Evolutionary conservation across 2,888 invertebrate species (phyloP), one percentile per base, ranked within the genome.

Genomic region (Lasioglossum malachurum): DNA sequence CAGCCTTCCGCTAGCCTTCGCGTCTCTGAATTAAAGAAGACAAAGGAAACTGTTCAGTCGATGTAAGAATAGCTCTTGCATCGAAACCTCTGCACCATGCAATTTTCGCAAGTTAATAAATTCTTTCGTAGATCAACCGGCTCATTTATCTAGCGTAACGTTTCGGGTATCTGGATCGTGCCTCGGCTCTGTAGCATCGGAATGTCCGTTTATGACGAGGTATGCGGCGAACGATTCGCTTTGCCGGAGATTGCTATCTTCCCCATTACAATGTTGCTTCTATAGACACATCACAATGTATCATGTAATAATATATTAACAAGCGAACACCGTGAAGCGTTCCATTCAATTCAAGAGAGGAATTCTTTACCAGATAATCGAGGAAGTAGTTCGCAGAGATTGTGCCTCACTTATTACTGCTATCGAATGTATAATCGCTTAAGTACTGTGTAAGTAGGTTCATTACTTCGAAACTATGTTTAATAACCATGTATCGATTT

Each of bases 221-320:
- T 69, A 69, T 35, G 38, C 35, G 23, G 35, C 35, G 23, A 69
- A 14, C 69, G 69, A 69, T 69, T 69, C 69, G 10, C 69, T 69
- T 69, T 69, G 23, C 35, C 69, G 38, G 35, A 38, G 35, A 69
- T 38, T 23, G 69, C 38, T 35, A 69, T 69, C 35, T 35, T 31
- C 19, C 10, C 38, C 69, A 69, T 38, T 69, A 69, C 69, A 69
- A 38, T 69, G 69, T 69, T 69, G 35, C 23, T 38, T 69, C 38
- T 23, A 23, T 4, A 19, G 69, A 38, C 35, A 38, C 23, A 23
- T 38, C 69, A 38, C 35, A 38, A 69, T 69, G 19, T 19, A 69
- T 35, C 35, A 1, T 19, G 23, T 38, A 69, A 38, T 69, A 35
- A 69, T 16, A 69, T 35, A 35, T 69, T 69, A 19, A 35, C 69